Percentiles rank a stretch among this genome's conserved stretches.
Evolutionary conservation across 2,113 vertebrate genomes (phyloP).

Genomic region (Nanorana parkeri): DNA sequence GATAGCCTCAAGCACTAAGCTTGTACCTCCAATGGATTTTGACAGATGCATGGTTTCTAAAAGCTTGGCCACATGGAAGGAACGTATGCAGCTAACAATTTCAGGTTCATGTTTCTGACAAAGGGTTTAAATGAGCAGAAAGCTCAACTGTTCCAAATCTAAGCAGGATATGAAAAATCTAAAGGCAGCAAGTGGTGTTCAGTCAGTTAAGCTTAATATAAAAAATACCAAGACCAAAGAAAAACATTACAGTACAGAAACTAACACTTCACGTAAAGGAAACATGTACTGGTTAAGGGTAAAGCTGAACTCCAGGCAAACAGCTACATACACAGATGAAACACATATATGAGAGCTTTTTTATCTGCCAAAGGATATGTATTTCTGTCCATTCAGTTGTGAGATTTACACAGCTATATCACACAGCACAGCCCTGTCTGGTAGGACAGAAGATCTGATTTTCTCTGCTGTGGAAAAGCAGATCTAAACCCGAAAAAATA

Average conservation of each 20-base stretch:
- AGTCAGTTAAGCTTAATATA: conserved; percentile 34
- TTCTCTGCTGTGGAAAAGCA: no score
- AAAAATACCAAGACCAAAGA: conserved; percentile 16
- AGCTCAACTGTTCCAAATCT: conserved; percentile 43
- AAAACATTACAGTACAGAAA: background rate
- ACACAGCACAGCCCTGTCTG: no score
- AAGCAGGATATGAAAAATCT: conserved; percentile 28
- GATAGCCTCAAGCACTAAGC: conserved; percentile 46
- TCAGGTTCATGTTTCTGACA: conserved; percentile 51
- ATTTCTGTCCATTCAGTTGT: no score
- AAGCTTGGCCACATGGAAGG: conserved; percentile 53
- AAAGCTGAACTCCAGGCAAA: no score
- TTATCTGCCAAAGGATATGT: no score
- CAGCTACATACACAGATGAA: no score
- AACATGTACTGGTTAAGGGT: background rate
- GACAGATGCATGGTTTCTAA: conserved; percentile 56
- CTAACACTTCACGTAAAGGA: background rate
- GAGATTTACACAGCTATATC: no score
- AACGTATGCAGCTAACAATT: conserved; percentile 52
- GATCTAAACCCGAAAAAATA: no score
- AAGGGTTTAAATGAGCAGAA: conserved; percentile 55
- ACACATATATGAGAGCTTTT: no score
- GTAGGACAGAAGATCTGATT: no score
- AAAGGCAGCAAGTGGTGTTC: conserved; percentile 38
- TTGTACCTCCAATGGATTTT: conserved; percentile 54